These are phyloP conservation scores for Loxodonta africana DNA, from an alignment of 2,113 vertebrate species.

Conservation along the genomic window DNA sequence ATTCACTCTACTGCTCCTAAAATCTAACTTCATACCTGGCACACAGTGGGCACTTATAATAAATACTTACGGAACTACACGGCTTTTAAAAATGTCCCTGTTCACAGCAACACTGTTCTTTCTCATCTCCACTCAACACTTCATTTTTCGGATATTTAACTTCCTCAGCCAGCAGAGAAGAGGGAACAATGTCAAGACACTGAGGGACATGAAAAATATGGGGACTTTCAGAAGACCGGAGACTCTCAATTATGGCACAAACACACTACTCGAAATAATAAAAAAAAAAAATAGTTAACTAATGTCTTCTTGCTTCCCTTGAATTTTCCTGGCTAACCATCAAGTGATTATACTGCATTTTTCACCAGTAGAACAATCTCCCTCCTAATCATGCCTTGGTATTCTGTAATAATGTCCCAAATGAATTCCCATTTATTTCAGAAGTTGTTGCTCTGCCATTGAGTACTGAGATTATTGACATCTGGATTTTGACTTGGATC, in stretches of 20 bases:
- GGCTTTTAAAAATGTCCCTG: background rate
- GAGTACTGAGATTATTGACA: conserved; percentile 36
- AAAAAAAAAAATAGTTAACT: background rate
- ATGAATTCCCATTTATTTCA: conserved; percentile 43
- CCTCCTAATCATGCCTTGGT: background rate
- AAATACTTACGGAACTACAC: background rate
- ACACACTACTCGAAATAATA: background rate
- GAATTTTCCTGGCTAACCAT: background rate
- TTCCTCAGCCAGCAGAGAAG: background rate
- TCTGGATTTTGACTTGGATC: conserved; percentile 12
- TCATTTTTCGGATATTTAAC: conserved; percentile 46
- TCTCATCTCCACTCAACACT: conserved; percentile 3
- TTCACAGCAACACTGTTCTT: conserved; percentile 25
- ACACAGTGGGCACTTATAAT: background rate
- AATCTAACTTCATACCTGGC: background rate
- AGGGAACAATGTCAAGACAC: background rate
- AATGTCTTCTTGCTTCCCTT: conserved; percentile 1
- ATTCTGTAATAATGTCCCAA: background rate
- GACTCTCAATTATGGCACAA: background rate
- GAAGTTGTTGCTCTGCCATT: conserved; percentile 12
- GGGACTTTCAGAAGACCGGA: background rate
- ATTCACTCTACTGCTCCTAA: background rate
- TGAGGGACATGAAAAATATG: conserved; percentile 22
- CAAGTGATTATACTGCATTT: conserved; percentile 6
- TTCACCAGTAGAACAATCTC: background rate